phyloP scores from a whole-genome alignment of 2,797 vertebrate species.

The Alfaro cultratus region DNA sequence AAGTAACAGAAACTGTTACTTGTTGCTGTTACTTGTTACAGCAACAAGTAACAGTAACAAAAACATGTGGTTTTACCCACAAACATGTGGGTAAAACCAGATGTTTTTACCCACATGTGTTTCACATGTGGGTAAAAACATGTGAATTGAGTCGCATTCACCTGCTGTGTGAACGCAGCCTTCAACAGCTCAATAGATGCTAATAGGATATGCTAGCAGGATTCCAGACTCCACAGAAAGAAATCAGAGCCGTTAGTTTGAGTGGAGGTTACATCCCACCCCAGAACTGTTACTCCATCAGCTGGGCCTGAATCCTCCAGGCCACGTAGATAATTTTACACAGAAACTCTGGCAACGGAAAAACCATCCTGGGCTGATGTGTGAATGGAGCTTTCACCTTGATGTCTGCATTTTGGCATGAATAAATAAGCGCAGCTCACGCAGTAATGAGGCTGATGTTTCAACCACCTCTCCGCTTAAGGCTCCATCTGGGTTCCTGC shows the following conservation, averaged over 20 bases:
- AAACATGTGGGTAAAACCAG: too few relatives aligned
- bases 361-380: neutral
- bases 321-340: neutral
- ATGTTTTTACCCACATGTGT: too few relatives aligned
- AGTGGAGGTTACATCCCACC: neutral
- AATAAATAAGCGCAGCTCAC: neutral
- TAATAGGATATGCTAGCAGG: neutral
- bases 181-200: neutral
- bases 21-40: too few relatives aligned
- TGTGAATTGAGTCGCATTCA: too few relatives aligned
- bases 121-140: too few relatives aligned
- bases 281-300: neutral
- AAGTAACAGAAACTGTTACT: too few relatives aligned
- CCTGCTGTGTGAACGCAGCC: too few relatives aligned
- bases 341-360: neutral
- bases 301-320: neutral
- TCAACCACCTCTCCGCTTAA: neutral
- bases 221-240: neutral
- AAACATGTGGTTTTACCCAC: too few relatives aligned
- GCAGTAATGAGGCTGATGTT: neutral
- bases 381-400: neutral
- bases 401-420: neutral
- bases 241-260: neutral
- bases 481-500: neutral
- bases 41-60: too few relatives aligned